Evolutionary conservation across 2,888 invertebrate species (phyloP).

Genomic region (Diplolepis rosae): DNA sequence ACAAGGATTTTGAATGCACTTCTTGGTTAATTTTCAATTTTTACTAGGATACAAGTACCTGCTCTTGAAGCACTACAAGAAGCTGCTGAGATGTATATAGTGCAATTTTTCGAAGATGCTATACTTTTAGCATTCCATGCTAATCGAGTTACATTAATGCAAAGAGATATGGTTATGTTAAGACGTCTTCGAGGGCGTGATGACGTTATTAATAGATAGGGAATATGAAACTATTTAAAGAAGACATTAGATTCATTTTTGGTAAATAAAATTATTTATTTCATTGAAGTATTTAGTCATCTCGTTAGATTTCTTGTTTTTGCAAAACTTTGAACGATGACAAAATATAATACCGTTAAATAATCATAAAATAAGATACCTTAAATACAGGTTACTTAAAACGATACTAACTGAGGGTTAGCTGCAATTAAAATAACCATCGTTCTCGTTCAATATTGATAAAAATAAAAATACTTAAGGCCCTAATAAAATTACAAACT

Average conservation of each 20-base stretch:
- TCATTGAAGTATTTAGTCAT: constrained; percentile 52
- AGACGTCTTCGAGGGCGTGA: constrained; percentile 72
- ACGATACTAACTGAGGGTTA: constrained; percentile 45
- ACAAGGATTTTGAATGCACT: background rate
- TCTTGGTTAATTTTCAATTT: background rate
- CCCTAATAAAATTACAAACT: constrained; percentile 47
- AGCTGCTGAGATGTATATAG: constrained; percentile 74
- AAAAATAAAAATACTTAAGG: constrained; percentile 41
- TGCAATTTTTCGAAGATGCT: constrained; percentile 75
- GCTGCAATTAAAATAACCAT: constrained; percentile 55
- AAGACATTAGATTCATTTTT: constrained; percentile 31
- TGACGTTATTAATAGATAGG: constrained; percentile 64
- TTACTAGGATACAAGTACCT: constrained; percentile 64
- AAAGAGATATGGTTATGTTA: constrained; percentile 74
- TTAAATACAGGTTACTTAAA: constrained; percentile 9
- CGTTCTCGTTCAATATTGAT: constrained; percentile 42
- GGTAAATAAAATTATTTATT: constrained; percentile 56
- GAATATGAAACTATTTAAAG: background rate
- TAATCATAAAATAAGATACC: constrained; percentile 23
- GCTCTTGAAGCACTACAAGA: constrained; percentile 75
- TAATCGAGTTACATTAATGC: constrained; percentile 73
- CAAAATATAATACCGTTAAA: constrained; percentile 38
- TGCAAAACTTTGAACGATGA: constrained; percentile 61
- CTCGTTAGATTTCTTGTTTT: constrained; percentile 49
- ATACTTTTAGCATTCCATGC: constrained; percentile 73